Percentiles rank a stretch among this genome's conserved stretches.
These are phyloP conservation scores for Muntiacus muntjak DNA, from an alignment of 2,113 vertebrate genomes.

Conservation along the genomic window DNA sequence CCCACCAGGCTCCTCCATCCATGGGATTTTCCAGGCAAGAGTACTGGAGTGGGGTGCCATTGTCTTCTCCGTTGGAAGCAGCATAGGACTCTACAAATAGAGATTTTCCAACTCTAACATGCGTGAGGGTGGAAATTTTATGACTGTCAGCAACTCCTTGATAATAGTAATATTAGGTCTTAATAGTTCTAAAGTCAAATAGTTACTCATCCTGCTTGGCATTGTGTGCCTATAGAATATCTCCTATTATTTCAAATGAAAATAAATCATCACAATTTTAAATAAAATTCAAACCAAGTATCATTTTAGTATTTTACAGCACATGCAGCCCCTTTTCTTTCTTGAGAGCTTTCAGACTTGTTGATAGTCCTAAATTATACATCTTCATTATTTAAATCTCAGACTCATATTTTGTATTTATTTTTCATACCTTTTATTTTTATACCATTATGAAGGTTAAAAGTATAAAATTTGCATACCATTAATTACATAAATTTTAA, in stretches of 20 bases:
- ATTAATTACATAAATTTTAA: neutral
- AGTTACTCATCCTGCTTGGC: conserved; percentile 69
- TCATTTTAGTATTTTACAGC: conserved; percentile 75
- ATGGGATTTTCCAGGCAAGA: no score
- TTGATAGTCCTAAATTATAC: conserved; percentile 53
- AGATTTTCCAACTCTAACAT: conserved; percentile 70
- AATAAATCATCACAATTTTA: conserved; percentile 73
- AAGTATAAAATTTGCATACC: neutral
- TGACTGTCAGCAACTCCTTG: conserved; percentile 62
- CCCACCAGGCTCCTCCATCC: no score
- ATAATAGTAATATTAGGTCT: conserved; percentile 70
- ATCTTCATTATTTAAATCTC: conserved; percentile 66
- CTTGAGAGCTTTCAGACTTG: conserved; percentile 71
- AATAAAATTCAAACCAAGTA: conserved; percentile 74
- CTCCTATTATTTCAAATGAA: conserved; percentile 77
- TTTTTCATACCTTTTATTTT: conserved; percentile 69
- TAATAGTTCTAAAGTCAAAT: conserved; percentile 77
- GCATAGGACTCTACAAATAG: conserved; percentile 48
- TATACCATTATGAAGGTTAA: conserved; percentile 42
- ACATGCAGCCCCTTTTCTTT: conserved; percentile 64
- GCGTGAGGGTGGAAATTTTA: conserved; percentile 59
- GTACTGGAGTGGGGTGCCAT: no score
- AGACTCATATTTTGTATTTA: conserved; percentile 66
- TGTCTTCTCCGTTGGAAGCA: no score
- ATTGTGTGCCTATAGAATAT: conserved; percentile 69